A percentile compares a stretch with the other conserved stretches of the same genome.
phyloP scores from a whole-genome alignment of 1,140 invertebrate genomes.

The Ostrea edulis region DNA sequence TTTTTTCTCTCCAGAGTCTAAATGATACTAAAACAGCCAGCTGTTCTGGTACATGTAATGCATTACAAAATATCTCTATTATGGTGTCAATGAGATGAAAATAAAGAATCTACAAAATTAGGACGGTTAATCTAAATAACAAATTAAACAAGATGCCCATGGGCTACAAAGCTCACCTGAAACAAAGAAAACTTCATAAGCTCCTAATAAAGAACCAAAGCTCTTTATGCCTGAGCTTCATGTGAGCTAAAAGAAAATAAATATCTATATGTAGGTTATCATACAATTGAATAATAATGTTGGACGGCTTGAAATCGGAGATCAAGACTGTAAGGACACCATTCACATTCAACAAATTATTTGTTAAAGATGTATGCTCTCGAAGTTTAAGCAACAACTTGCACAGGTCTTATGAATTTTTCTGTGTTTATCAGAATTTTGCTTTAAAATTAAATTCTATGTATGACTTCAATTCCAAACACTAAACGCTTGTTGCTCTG shows the following conservation, averaged over 20 bases:
- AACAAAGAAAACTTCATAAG: not conserved
- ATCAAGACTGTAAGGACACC: not conserved
- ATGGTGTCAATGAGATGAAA: not conserved
- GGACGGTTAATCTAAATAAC: not conserved
- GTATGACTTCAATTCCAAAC: no score
- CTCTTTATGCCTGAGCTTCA: no score
- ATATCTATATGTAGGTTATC: not conserved
- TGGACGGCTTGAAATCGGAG: slow-evolving; percentile 1
- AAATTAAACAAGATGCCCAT: no score
- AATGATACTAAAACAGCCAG: not conserved
- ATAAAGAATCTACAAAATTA: not conserved
- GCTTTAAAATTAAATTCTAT: no score
- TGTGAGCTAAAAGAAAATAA: no score
- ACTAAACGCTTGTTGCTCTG: no score
- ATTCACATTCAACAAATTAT: no score
- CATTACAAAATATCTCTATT: not conserved
- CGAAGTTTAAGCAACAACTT: no score
- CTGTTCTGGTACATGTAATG: not conserved
- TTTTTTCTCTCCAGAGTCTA: not conserved
- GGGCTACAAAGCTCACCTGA: not conserved
- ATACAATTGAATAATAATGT: not conserved
- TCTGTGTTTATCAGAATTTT: no score
- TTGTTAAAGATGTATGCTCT: no score
- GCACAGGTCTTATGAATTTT: no score
- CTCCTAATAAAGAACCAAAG: no score